Base-by-base conservation (phyloP, 2,113 vertebrate genomes). In the Gadus macrocephalus region DNA sequence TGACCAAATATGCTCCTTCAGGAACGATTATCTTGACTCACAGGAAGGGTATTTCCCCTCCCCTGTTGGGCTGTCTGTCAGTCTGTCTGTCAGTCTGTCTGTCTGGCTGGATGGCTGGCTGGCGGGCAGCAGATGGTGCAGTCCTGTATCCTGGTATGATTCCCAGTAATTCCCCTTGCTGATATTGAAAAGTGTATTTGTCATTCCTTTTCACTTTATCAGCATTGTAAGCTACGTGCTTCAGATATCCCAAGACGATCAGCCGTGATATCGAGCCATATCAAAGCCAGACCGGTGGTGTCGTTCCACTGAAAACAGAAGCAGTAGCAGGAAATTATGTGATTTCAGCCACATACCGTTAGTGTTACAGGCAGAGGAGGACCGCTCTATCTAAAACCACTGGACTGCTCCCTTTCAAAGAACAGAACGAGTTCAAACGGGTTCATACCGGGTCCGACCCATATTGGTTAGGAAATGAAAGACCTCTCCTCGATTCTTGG, bases 291-390 rank as follows among this genome's bases (percentile, higher is more conserved):
- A 16, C 55, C 70, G 67, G 67, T 49, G 7, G 66, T 69, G 72
- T 28, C 22, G 66, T 3, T 49, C 38, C 69, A 65, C 78, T 82
- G 69, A 77, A 53, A 78, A 49, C 42, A 74, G 31, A 71, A 74
- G 63, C 72, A 67, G 73, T 6, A 80, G 76, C 75, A 84, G 79
- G 79, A 89, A 87, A 79, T 84, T 4, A 71, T 71, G 66, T 20
- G 71, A 69, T 67, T 55, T 49, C 19, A 73, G 53, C 65, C 63
- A 55, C 67, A 72, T 62, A 19, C n/a, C 76, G 71, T 74, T 19
- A 27, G 74, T 25, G 71, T 75, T 82, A 74, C 78, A 73, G 78
- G 73, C 64, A 63, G 49, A 49, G 65, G 71, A 72, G 76, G 84
- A 78, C 55, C 27, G 42, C 25, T 83, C 78, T 74, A 67, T 80